Evolutionary conservation across 2,113 vertebrate species (phyloP).

Genomic region (Hyperoodon ampullatus): DNA sequence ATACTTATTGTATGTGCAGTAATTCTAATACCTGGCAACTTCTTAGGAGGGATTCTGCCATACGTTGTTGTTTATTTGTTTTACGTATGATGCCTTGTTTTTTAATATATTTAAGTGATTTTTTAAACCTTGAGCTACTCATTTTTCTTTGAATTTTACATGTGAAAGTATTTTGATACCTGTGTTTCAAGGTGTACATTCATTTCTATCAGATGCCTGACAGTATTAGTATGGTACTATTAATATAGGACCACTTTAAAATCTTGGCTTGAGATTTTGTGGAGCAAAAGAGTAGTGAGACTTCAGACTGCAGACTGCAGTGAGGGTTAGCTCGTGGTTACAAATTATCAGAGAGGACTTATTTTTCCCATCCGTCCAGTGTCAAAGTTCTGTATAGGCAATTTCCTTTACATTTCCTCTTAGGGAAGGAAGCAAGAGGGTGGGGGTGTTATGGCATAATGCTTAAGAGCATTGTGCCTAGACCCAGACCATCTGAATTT

Average conservation of each 20-base stretch:
- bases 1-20: neutral
- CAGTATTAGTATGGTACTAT: neutral
- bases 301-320: neutral
- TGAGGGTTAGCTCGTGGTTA: neutral
- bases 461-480: neutral
- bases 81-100: neutral
- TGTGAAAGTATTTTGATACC: conserved; percentile 19
- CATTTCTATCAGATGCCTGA: neutral
- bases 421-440: neutral
- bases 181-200: neutral
- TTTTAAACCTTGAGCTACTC: neutral
- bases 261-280: conserved; percentile 38
- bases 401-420: neutral
- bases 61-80: neutral
- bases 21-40: neutral
- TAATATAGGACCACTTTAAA: neutral
- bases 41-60: neutral
- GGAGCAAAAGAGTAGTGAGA: neutral
- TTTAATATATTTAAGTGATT: neutral
- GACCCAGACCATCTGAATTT: neutral
- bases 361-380: neutral
- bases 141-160: neutral
- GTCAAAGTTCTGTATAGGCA: neutral
- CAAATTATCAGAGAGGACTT: neutral
- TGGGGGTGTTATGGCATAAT: neutral